Percentiles rank a stretch among this genome's conserved stretches.
phyloP scores from a whole-genome alignment of 2,797 vertebrate genomes.

The Xenops minutus region DNA sequence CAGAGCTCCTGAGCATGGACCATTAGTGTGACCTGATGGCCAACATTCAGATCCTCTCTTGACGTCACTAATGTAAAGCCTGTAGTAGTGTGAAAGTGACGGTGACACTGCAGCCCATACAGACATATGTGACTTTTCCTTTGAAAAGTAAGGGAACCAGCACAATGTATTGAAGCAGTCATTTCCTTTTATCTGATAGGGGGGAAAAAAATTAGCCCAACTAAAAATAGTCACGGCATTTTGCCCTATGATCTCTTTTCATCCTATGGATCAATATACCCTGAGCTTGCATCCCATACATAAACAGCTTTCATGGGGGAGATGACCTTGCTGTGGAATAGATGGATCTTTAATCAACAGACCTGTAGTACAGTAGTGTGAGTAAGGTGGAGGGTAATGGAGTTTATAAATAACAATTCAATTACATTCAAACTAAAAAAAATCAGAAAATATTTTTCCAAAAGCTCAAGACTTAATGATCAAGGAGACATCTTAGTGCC shows the following conservation, averaged over 20 bases:
- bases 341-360: slow-evolving; percentile 35
- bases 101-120: background rate
- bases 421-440: background rate
- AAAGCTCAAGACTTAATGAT: background rate
- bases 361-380: background rate
- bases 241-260: slow-evolving; percentile 52
- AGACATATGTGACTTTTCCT: slow-evolving; percentile 3
- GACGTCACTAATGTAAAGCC: background rate
- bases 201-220: background rate
- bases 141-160: slow-evolving; percentile 33
- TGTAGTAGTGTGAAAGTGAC: background rate
- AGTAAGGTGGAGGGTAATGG: background rate
- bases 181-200: slow-evolving; percentile 3
- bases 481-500: background rate
- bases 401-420: slow-evolving; percentile 30
- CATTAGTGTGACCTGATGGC: background rate
- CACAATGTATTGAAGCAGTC: background rate
- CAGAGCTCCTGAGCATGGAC: background rate
- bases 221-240: slow-evolving; percentile 72
- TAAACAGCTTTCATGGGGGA: slow-evolving; percentile 50
- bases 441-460: background rate
- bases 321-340: slow-evolving; percentile 25
- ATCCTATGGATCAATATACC: slow-evolving; percentile 49
- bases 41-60: background rate
- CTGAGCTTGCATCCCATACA: slow-evolving; percentile 51